These are phyloP conservation scores for Cardiocondyla obscurior DNA, from an alignment of 1,140 invertebrate species.

Conservation along the genomic window DNA sequence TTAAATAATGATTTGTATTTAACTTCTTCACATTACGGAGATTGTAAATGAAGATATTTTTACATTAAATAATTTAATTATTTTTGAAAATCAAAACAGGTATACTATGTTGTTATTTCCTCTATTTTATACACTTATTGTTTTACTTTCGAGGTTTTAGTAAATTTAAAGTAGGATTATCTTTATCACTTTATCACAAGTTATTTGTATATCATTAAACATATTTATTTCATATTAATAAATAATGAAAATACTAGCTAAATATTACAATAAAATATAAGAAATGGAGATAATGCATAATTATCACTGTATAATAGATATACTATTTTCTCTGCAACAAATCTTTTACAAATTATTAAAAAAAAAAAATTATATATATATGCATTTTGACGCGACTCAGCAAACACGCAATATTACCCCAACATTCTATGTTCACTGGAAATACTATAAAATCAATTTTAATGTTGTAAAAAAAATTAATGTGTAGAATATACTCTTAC, in stretches of 20 bases:
- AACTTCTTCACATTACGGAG: neutral
- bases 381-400: too few relatives aligned
- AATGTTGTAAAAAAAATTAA: neutral
- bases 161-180: neutral
- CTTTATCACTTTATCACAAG: neutral
- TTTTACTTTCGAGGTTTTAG: neutral
- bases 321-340: constrained; percentile 21
- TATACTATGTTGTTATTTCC: neutral
- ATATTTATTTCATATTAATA: constrained; percentile 72
- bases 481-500: neutral
- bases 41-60: neutral
- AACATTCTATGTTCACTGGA: too few relatives aligned
- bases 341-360: neutral
- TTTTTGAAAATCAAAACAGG: neutral
- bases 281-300: constrained; percentile 15
- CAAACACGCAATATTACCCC: too few relatives aligned
- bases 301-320: constrained; percentile 41
- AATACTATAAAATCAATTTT: constrained; percentile 9
- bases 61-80: constrained; percentile 17
- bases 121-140: neutral
- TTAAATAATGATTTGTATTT: neutral
- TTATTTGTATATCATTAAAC: neutral
- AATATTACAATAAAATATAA: constrained; percentile 34
- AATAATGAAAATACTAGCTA: constrained; percentile 70
- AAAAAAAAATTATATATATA: too few relatives aligned